Conservation (phyloP, 2,888 invertebrate species). For the Tribolium freemani region DNA sequence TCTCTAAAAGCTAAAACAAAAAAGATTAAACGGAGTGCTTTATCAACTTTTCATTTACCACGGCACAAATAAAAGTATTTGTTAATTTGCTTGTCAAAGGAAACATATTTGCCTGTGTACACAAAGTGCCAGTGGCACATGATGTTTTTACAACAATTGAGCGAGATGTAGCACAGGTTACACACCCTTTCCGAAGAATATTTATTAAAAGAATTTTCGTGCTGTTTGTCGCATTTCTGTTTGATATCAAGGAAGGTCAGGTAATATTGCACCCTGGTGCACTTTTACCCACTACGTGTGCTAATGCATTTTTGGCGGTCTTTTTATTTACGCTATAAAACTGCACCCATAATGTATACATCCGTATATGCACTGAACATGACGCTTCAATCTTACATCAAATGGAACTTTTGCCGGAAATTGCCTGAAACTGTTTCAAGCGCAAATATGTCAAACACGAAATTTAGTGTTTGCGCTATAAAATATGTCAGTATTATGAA, state of each 20-base stretch:
- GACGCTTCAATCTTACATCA: conserved; percentile 2
- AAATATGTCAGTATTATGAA: conserved; percentile 30
- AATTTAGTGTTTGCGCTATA: conserved; percentile 31
- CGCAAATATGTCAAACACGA: conserved; percentile 45
- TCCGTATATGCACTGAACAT: neutral
- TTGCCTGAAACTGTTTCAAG: conserved; percentile 27
- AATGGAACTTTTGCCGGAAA: conserved; percentile 13
- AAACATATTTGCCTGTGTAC: neutral
- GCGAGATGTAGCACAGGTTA: neutral
- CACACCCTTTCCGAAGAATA: no score
- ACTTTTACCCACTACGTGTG: neutral
- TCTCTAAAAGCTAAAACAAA: neutral
- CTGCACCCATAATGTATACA: neutral
- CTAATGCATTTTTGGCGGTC: neutral
- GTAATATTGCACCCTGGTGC: neutral
- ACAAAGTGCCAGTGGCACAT: neutral
- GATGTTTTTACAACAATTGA: neutral
- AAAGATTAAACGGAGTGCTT: neutral
- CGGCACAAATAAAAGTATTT: neutral
- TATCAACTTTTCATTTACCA: neutral
- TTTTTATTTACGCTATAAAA: neutral
- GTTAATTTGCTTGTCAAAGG: neutral
- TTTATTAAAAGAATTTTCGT: neutral
- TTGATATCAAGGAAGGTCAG: no score
- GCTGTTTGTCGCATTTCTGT: neutral